Base-by-base conservation (phyloP, 2,797 vertebrate genomes). In the Betta splendens region DNA sequence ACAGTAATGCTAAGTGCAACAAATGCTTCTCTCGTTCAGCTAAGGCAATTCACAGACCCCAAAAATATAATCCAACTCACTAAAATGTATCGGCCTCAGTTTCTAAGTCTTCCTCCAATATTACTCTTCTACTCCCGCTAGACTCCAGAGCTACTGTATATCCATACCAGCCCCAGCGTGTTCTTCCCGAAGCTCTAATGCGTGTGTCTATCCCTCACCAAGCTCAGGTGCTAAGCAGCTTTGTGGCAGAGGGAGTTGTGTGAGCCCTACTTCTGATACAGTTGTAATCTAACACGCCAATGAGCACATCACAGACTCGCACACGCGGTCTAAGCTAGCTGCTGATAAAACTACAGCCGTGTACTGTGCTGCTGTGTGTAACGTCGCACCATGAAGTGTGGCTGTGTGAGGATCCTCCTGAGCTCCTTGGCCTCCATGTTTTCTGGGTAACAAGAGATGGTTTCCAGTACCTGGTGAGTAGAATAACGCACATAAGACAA, bases 361-460 rank as follows among this genome's bases (percentile, higher is more conserved):
- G 11, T 31, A 12, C 3, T 28, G 43, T 46, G 43, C 31, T 25
- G 18, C 35, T 9, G 22, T 2, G 3, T 33, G n/a, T 9, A 15
- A 40, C 6, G 31, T 57, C 91, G 81, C 79, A 97, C 96, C 96
- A 98, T 98, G 89, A 98, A 98, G 93, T 98, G 96, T 81, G 96
- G 96, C 92, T 97, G 96, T 82, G 96, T 98, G 89, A 98, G 94
- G 91, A 98, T 96, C 91, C 95, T 93, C 81, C 96, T 93, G 74
- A 98, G 92, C 86, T 98, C 96, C 81, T 97, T 98, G 85, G 94
- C 95, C 77, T 98, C 96, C 88, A 86, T 95, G 87, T 98, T 97
- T 79, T 98, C 95, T 70, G 94, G 92, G 88, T 97, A 98, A 90
- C 95, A 97, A 44, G 96, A 95, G 90, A 98, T 95, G 87, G 96